These are phyloP conservation scores for Hyles euphorbiae DNA, from an alignment of 1,140 invertebrate species.

Conservation along the genomic window DNA sequence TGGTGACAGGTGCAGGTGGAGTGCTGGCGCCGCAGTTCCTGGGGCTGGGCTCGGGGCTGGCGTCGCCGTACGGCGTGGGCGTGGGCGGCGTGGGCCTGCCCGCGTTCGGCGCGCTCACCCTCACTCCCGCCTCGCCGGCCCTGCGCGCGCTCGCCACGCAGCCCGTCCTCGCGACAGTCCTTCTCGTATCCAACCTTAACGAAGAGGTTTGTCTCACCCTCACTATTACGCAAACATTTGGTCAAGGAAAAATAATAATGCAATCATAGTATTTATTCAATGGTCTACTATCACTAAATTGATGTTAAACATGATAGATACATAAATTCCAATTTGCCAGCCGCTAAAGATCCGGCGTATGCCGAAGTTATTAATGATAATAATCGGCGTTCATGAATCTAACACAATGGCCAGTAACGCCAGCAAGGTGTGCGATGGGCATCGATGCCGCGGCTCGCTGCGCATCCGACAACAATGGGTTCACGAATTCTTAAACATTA, in stretches of 20 bases:
- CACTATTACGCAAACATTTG: not conserved
- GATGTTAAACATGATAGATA: conserved; percentile 2
- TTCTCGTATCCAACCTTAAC: conserved; percentile 93
- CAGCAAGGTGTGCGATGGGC: conserved; percentile 7
- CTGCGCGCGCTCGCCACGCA: conserved; percentile 79
- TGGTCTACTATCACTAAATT: too few species aligned
- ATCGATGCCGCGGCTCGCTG: not conserved
- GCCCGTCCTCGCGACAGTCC: conserved; percentile 84
- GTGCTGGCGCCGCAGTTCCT: conserved; percentile 75
- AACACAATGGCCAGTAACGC: conserved; percentile 69
- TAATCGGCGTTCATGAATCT: conserved; percentile 51
- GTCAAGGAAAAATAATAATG: not conserved
- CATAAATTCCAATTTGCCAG: conserved; percentile 1
- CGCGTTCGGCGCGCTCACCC: conserved; percentile 83
- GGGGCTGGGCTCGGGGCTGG: conserved; percentile 80
- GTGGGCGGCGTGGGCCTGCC: conserved; percentile 83
- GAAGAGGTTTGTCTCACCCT: conserved; percentile 85
- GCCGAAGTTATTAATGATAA: conserved; percentile 47
- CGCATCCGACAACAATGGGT: conserved; percentile 36
- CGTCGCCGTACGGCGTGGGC: conserved; percentile 86
- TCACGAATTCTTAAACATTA: conserved; percentile 31
- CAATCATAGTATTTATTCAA: not conserved
- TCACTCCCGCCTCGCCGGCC: conserved; percentile 82
- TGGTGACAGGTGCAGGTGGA: conserved; percentile 54
- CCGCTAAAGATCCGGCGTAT: conserved; percentile 22